Conservation (phyloP, 1,140 invertebrate genomes). For the Trissolcus basalis region DNA sequence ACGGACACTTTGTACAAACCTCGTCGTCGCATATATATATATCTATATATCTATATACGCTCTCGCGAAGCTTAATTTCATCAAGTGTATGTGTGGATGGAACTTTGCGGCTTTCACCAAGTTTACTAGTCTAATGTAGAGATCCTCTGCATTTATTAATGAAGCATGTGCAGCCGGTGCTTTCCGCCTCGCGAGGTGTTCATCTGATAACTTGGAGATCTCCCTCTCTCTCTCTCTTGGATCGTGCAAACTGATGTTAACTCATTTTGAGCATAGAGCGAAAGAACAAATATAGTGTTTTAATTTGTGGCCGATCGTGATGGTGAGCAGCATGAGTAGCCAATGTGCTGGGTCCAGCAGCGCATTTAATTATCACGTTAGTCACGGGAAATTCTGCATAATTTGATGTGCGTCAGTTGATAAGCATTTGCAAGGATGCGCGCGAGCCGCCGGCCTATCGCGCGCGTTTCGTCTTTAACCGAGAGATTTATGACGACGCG, state of each 20-base stretch:
- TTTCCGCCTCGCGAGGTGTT: background rate
- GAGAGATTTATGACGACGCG: conserved; percentile 59
- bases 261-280: background rate
- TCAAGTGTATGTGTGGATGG: conserved; percentile 16
- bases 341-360: too few relatives aligned
- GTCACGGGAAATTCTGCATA: conserved; percentile 37
- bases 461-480: conserved; percentile 48
- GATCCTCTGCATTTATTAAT: conserved; percentile 52
- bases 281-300: background rate
- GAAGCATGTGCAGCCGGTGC: conserved; percentile 44
- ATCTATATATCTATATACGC: too few relatives aligned
- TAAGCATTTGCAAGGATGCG: conserved; percentile 55
- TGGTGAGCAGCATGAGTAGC: too few relatives aligned
- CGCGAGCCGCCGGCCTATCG: conserved; percentile 30
- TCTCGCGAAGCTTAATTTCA: conserved; percentile 27
- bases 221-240: too few relatives aligned
- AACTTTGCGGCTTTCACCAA: conserved; percentile 51
- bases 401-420: conserved; percentile 45
- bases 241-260: background rate
- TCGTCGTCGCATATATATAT: too few relatives aligned
- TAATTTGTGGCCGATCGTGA: too few relatives aligned
- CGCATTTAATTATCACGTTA: conserved; percentile 52
- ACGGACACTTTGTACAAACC: conserved; percentile 35
- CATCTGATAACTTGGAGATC: background rate
- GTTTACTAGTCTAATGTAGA: conserved; percentile 50